phyloP scores from a whole-genome alignment of 2,797 vertebrate genomes.

The Microtus californicus region DNA sequence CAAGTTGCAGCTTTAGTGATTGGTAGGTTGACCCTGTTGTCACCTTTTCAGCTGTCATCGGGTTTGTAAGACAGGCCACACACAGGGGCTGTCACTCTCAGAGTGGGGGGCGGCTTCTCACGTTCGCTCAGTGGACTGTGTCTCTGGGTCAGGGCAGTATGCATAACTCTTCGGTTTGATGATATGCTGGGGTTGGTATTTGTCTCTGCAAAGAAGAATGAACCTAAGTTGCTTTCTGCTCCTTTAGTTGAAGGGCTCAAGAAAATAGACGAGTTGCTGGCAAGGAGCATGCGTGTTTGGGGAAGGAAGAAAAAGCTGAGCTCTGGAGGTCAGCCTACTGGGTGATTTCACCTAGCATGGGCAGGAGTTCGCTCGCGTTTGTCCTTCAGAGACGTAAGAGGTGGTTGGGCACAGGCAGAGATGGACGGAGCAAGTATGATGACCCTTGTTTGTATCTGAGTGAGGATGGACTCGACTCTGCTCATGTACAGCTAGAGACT shows the following conservation, averaged over 20 bases:
- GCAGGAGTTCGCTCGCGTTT: conserved; percentile 15
- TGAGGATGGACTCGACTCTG: background rate
- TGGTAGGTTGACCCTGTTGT: background rate
- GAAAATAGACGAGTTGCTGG: background rate
- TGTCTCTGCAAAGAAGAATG: background rate
- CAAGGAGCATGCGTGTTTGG: background rate
- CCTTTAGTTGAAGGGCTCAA: background rate
- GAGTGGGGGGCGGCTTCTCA: conserved; percentile 20
- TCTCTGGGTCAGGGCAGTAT: conserved; percentile 2
- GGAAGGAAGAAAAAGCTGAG: background rate
- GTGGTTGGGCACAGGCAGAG: background rate
- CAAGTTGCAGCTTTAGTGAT: background rate
- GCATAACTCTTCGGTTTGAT: background rate
- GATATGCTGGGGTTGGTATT: background rate
- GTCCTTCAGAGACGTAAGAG: background rate
- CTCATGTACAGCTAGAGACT: background rate
- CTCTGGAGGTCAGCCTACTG: conserved; percentile 30
- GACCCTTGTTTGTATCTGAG: background rate
- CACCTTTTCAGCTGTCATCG: background rate
- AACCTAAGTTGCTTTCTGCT: background rate
- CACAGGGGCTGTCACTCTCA: background rate
- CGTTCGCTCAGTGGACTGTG: background rate
- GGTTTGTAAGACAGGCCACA: background rate
- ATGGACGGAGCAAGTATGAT: background rate
- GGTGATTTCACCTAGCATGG: background rate